phyloP scores from a whole-genome alignment of 2,888 invertebrate genomes.

The Girardia tigrina region DNA sequence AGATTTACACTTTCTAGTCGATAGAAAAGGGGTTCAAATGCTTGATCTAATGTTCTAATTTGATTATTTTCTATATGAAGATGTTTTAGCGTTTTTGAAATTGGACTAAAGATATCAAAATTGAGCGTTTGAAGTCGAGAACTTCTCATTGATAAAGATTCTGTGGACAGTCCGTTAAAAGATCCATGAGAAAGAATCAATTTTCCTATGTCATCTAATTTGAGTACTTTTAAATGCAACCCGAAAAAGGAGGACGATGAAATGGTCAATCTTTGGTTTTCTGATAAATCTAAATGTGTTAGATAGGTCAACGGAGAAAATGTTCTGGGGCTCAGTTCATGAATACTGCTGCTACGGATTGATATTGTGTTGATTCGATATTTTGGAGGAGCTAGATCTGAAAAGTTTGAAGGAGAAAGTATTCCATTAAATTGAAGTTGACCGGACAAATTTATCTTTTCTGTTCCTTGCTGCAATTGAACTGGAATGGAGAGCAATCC shows the following conservation, averaged over 20 bases:
- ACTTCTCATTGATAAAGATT: not conserved
- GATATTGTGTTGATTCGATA: not conserved
- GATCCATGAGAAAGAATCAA: not conserved
- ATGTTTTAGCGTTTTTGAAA: not conserved
- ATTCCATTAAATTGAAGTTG: not conserved
- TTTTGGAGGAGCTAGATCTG: not conserved
- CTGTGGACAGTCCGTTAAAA: not conserved
- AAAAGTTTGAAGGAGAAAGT: not conserved
- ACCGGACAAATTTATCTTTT: not conserved
- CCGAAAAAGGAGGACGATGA: not conserved
- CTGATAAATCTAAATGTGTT: not conserved
- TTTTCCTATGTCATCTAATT: not conserved
- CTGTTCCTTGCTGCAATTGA: not conserved
- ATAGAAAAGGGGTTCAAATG: not conserved
- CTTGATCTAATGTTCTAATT: not conserved
- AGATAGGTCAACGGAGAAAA: not conserved
- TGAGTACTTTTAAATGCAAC: not conserved
- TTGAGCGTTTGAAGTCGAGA: conserved; percentile 15
- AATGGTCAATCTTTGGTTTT: not conserved
- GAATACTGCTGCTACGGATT: not conserved
- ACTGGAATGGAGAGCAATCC: not conserved
- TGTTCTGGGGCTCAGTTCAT: not conserved
- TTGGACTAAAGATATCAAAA: not conserved
- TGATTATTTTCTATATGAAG: conserved; percentile 4
- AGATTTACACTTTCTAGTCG: not conserved